A percentile compares a stretch with the other conserved stretches of the same genome.
Evolutionary conservation across 2,888 invertebrate species (phyloP).

Genomic region (Rhyacophila evoluta): DNA sequence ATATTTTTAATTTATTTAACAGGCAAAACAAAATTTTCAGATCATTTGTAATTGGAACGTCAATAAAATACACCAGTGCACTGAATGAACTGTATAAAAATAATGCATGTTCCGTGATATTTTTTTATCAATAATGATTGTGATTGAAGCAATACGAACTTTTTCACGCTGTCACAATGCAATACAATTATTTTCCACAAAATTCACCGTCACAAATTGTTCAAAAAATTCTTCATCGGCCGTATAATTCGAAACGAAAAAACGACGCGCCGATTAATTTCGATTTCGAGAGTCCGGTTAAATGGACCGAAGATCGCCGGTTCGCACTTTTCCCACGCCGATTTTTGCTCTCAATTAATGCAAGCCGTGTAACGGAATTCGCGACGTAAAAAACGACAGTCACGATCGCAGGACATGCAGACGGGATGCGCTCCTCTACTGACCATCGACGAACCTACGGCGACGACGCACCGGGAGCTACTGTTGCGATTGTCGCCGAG

Average conservation of each 20-base stretch:
- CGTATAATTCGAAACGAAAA: background rate
- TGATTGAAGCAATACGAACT: background rate
- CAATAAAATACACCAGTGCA: too few relatives aligned
- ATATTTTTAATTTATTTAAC: too few relatives aligned
- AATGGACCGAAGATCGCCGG: background rate
- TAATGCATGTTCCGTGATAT: too few relatives aligned
- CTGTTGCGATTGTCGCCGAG: background rate
- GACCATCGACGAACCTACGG: background rate
- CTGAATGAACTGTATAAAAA: too few relatives aligned
- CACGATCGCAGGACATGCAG: conserved; percentile 7
- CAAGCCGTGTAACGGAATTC: conserved; percentile 13
- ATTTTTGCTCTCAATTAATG: conserved; percentile 18
- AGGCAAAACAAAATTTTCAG: too few relatives aligned
- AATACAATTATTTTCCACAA: background rate
- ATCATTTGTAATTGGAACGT: too few relatives aligned
- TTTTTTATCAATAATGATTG: too few relatives aligned
- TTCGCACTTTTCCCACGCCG: background rate
- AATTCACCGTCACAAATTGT: background rate
- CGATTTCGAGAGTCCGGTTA: background rate
- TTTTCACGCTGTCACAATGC: background rate
- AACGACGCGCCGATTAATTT: background rate
- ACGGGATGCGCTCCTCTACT: background rate
- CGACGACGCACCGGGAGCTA: conserved; percentile 14
- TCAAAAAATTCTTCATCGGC: background rate
- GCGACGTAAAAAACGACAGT: background rate